phyloP scores from a whole-genome alignment of 92 coral and sea anemone species.

The Metridium senile region DNA sequence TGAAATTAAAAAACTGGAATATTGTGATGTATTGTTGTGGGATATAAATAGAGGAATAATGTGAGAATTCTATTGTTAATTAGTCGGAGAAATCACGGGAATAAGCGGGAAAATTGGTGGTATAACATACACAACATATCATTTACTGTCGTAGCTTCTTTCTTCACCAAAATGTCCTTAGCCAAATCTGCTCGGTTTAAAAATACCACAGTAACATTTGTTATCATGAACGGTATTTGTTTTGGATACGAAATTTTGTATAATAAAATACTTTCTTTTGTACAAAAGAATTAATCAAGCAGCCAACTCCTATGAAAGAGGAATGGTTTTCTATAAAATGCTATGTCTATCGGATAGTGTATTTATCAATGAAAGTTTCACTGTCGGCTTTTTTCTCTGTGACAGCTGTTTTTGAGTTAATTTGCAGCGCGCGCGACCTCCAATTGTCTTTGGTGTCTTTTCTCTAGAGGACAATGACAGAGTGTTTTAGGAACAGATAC shows the following conservation, averaged over 20 bases:
- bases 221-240: background rate
- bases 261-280: no score
- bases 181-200: background rate
- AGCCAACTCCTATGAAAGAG: background rate
- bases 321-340: background rate
- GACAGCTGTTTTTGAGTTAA: constrained; percentile 19
- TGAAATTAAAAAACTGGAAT: no score
- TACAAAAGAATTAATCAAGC: no score
- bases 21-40: no score
- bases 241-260: background rate
- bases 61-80: no score
- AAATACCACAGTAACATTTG: background rate
- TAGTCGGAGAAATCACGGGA: no score
- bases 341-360: background rate
- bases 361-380: background rate
- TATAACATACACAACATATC: no score
- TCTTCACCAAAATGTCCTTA: background rate
- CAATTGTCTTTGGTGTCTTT: background rate
- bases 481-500: constrained; percentile 13
- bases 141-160: no score
- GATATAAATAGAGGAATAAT: no score
- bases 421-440: constrained; percentile 3
- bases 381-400: background rate
- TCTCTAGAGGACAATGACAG: background rate
- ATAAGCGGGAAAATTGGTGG: no score